Conservation (phyloP, 1,140 invertebrate species). For the Eubasilissa regina region DNA sequence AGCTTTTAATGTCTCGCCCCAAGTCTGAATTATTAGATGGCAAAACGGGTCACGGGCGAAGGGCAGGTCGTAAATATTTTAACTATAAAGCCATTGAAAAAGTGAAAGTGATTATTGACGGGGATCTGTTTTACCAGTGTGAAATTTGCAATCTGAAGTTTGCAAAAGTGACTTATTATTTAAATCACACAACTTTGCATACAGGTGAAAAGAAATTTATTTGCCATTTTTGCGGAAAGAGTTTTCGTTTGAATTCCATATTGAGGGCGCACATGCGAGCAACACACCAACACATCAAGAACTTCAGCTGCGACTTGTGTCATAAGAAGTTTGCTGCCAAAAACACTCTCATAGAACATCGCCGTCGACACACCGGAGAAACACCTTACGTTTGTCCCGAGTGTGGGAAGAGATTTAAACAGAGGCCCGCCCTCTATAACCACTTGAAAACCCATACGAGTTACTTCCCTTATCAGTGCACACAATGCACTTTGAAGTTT, state of each 20-base stretch:
- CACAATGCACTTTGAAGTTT: slow-evolving; percentile 59
- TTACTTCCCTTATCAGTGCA: slow-evolving; percentile 54
- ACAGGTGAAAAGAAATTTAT: slow-evolving; percentile 79
- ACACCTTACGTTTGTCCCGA: slow-evolving; percentile 69
- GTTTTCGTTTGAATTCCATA: slow-evolving; percentile 78
- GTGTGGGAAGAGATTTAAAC: slow-evolving; percentile 72
- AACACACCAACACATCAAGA: slow-evolving; percentile 76
- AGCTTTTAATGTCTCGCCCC: background rate
- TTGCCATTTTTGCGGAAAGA: slow-evolving; percentile 82
- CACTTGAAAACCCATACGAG: slow-evolving; percentile 68
- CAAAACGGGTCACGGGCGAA: slow-evolving; percentile 4
- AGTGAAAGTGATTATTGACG: slow-evolving; percentile 68
- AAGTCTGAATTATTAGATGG: background rate
- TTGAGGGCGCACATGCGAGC: slow-evolving; percentile 76
- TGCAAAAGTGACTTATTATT: slow-evolving; percentile 74
- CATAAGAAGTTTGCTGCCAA: slow-evolving; percentile 68
- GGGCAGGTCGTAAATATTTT: slow-evolving; percentile 60
- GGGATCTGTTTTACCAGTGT: slow-evolving; percentile 73
- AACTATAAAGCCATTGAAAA: slow-evolving; percentile 66
- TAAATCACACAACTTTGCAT: slow-evolving; percentile 67
- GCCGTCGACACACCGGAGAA: slow-evolving; percentile 67
- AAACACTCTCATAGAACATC: slow-evolving; percentile 69
- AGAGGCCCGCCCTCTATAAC: slow-evolving; percentile 69
- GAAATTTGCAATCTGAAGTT: slow-evolving; percentile 75
- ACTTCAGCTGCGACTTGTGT: slow-evolving; percentile 70